Base-by-base conservation (phyloP, 2,113 vertebrate genomes). In the Corydoras maculifer region DNA sequence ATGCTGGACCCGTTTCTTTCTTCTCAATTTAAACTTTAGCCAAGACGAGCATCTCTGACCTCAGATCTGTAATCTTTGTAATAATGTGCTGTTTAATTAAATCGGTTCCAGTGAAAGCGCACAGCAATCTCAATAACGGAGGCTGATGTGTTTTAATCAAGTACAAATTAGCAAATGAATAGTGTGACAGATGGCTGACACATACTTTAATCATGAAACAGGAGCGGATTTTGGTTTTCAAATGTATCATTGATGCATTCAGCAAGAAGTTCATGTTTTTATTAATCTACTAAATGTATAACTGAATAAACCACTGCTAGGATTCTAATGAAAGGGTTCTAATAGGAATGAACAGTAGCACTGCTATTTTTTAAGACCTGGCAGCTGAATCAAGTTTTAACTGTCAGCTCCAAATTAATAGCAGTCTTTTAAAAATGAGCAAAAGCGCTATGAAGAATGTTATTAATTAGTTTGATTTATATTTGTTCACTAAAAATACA, bases 111-210 rank as follows among this genome's bases (percentile, higher is more conserved):
- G 58, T 29, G 63, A 79, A 79, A 73, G 61, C 51, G 50, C 14
- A 32, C 8, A 64, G 51, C 32, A 73, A 72, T 64, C 70, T 75
- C 75, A 81, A 81, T 79, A 78, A 81, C 75, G 62, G 70, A 79
- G 72, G 65, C 30, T 55, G 69, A 30, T 77, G 57, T 65, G 65
- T 77, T 79, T 77, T 77, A 67, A 75, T 67, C 68, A 58, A 72
- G 55, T 58, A 60, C 18, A 63, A 77, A 81, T 77, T 70, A 77
- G 70, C 72, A 74, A 75, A 57, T 79, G 69, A 77, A 79, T 81
- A 63, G 68, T 57, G 54, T 64, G 71, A 65, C 72, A 77, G 67
- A 68, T 79, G 80, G 67, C 32, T 13, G 54, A 57, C 29, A 61
- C 62, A 64, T 63, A 78, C 71, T 77, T 70, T 74, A 70, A 49